Conservation (phyloP, 2,888 invertebrate species). For the Pseudoips prasinana region DNA sequence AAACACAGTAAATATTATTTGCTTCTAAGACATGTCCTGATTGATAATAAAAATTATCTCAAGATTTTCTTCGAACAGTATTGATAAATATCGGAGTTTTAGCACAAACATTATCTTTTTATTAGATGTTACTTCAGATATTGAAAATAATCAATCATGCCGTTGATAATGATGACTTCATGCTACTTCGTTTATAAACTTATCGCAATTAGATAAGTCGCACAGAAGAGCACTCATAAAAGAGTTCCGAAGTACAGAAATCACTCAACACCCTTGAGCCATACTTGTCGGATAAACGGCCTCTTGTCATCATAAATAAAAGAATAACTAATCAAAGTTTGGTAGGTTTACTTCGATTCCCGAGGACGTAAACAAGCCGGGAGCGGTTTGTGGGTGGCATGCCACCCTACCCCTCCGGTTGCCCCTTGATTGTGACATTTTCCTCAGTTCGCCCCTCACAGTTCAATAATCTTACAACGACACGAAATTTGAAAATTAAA, state of each 20-base stretch:
- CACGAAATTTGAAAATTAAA: constrained; percentile 55
- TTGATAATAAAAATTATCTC: too few relatives aligned
- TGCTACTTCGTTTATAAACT: too few relatives aligned
- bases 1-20: too few relatives aligned
- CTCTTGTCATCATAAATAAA: constrained; percentile 54
- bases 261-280: constrained; percentile 5
- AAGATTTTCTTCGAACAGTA: too few relatives aligned
- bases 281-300: constrained; percentile 37
- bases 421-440: constrained; percentile 68
- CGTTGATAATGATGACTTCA: constrained; percentile 11
- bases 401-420: constrained; percentile 15
- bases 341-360: constrained; percentile 55
- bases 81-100: too few relatives aligned
- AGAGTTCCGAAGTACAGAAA: constrained; percentile 17
- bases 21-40: too few relatives aligned
- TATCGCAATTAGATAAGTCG: constrained; percentile 12
- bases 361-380: constrained; percentile 61
- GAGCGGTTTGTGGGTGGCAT: constrained; percentile 39
- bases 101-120: too few relatives aligned
- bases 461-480: constrained; percentile 63
- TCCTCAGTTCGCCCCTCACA: constrained; percentile 58
- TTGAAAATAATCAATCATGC: constrained; percentile 10
- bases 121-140: too few relatives aligned
- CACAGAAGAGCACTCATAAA: constrained; percentile 13
- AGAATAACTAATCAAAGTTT: constrained; percentile 67